Percentiles rank a stretch among this genome's conserved stretches.
Conservation (phyloP, 30 jellyfish, hydroid and myxozoan genomes). For the Pelagia noctiluca region DNA sequence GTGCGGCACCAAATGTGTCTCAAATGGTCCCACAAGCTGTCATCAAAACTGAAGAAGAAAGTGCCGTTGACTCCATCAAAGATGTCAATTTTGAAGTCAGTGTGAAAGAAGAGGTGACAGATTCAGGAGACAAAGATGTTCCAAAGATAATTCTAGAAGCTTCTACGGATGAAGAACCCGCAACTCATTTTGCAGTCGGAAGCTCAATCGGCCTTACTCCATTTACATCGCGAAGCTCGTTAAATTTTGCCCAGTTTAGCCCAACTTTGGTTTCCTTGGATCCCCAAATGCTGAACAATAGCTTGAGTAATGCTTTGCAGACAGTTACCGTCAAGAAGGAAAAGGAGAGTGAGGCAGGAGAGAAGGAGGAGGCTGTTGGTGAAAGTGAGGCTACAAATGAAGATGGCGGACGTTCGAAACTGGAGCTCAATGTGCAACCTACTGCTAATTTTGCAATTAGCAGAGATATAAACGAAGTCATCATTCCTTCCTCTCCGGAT, state of each 20-base stretch:
- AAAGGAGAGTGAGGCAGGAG: slow-evolving; percentile 41
- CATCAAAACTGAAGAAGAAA: slow-evolving; percentile 73
- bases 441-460: background rate
- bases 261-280: slow-evolving; percentile 79
- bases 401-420: slow-evolving; percentile 53
- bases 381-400: slow-evolving; percentile 18
- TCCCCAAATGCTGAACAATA: slow-evolving; percentile 78
- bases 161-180: slow-evolving; percentile 41
- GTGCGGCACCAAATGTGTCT: slow-evolving; percentile 42
- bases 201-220: slow-evolving; percentile 62
- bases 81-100: slow-evolving; percentile 77
- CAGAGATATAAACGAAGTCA: slow-evolving; percentile 49
- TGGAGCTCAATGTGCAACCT: slow-evolving; percentile 39
- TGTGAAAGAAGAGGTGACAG: slow-evolving; percentile 47
- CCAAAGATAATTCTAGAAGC: slow-evolving; percentile 62
- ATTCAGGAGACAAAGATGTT: slow-evolving; percentile 61
- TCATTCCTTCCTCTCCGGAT: slow-evolving; percentile 70
- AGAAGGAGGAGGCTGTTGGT: slow-evolving; percentile 18
- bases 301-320: slow-evolving; percentile 76
- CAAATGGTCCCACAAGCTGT: slow-evolving; percentile 16
- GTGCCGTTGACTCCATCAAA: slow-evolving; percentile 77
- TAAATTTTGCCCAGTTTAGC: slow-evolving; percentile 73
- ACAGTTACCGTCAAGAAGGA: slow-evolving; percentile 34
- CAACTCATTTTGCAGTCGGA: slow-evolving; percentile 45
- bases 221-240: slow-evolving; percentile 37